A percentile compares a stretch with the other conserved stretches of the same genome.
Evolutionary conservation across 2,888 invertebrate genomes (phyloP).

Genomic region (Rhodophaea formosa): DNA sequence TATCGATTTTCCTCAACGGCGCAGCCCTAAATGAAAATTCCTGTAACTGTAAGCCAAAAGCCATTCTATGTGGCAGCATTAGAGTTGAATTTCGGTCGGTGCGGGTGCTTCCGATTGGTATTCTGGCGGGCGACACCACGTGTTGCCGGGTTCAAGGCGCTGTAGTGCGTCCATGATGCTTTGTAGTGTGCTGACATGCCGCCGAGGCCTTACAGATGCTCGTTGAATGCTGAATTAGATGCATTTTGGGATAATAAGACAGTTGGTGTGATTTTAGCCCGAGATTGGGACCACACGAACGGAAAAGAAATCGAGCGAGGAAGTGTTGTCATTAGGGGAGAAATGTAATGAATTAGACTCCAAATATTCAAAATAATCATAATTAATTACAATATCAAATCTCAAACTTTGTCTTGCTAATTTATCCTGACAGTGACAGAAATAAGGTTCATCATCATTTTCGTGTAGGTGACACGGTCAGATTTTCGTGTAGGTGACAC

Average conservation of each 20-base stretch:
- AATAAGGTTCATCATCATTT: too few species aligned
- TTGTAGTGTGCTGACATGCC: conserved; percentile 2
- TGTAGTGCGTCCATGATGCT: conserved; percentile 41
- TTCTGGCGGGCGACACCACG: conserved; percentile 62
- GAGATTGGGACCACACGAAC: too few species aligned
- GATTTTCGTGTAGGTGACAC: too few species aligned
- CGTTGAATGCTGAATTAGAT: neutral
- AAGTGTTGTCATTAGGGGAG: too few species aligned
- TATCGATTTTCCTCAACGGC: conserved; percentile 9
- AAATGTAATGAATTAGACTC: too few species aligned
- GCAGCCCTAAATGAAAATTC: conserved; percentile 14
- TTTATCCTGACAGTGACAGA: too few species aligned
- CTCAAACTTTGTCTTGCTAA: too few species aligned
- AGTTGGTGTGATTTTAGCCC: too few species aligned
- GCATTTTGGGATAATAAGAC: neutral
- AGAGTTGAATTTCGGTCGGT: conserved; percentile 49
- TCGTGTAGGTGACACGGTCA: too few species aligned
- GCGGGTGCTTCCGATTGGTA: conserved; percentile 57
- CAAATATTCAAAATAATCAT: too few species aligned
- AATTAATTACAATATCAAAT: too few species aligned
- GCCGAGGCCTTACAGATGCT: neutral
- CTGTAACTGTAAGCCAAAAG: neutral
- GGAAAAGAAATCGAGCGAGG: too few species aligned
- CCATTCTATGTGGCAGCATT: conserved; percentile 10
- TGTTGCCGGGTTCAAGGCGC: conserved; percentile 71